Conservation (phyloP, 64 coral and sea anemone genomes). For the Actinia equina region DNA sequence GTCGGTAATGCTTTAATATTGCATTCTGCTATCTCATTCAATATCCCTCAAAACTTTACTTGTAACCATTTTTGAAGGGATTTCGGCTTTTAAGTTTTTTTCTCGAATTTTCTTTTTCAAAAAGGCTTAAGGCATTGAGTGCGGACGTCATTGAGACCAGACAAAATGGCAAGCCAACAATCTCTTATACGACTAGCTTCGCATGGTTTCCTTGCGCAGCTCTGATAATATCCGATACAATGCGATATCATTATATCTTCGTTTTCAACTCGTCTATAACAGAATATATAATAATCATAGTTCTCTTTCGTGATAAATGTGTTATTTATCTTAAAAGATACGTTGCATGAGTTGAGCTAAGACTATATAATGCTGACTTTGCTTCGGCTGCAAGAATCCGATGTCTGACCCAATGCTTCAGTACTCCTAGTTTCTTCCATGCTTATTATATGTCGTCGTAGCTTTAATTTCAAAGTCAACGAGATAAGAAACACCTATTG, state of each 20-base stretch:
- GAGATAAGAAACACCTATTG: constrained; percentile 10
- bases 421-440: too few species aligned
- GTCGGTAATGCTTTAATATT: too few species aligned
- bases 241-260: not conserved
- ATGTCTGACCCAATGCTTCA: not conserved
- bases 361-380: not conserved
- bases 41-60: not conserved
- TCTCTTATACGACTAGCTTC: too few species aligned
- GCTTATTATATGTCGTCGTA: not conserved
- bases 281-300: too few species aligned
- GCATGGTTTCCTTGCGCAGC: not conserved
- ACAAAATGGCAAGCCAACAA: not conserved
- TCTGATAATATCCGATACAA: not conserved
- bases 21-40: not conserved
- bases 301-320: not conserved
- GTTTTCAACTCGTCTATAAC: not conserved
- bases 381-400: not conserved
- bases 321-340: not conserved
- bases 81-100: not conserved
- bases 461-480: not conserved
- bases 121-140: not conserved
- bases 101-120: not conserved
- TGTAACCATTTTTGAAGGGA: not conserved
- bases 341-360: not conserved
- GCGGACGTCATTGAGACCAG: not conserved